Evolutionary conservation across 1,140 invertebrate species (phyloP).

Genomic region (Eciton burchellii): DNA sequence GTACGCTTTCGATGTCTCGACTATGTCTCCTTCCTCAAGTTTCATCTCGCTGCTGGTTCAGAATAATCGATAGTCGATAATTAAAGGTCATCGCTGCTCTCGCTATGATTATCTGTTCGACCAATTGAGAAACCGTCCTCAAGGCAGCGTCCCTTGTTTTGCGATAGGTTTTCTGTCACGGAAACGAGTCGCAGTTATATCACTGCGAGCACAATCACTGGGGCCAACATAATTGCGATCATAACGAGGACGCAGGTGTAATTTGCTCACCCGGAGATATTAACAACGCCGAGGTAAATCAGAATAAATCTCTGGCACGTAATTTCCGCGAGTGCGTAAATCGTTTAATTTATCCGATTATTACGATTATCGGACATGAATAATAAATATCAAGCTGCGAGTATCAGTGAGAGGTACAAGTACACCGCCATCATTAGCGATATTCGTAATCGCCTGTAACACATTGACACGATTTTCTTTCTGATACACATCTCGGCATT

Average conservation of each 20-base stretch:
- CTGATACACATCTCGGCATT: no score
- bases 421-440: background rate
- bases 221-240: conserved; percentile 90
- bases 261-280: conserved; percentile 84
- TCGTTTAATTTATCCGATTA: background rate
- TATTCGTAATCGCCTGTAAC: background rate
- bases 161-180: conserved; percentile 88
- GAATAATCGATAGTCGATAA: background rate
- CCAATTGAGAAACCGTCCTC: no score
- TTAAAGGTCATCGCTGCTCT: background rate
- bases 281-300: conserved; percentile 79
- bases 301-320: conserved; percentile 42
- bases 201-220: conserved; percentile 89
- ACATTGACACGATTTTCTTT: no score
- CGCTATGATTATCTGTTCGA: background rate
- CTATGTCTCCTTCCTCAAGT: background rate
- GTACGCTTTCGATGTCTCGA: no score
- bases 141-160: conserved; percentile 34
- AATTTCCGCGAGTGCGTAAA: conserved; percentile 30
- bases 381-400: background rate
- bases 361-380: background rate
- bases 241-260: conserved; percentile 91
- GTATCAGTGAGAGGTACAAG: background rate
- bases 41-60: background rate
- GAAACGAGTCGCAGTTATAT: conserved; percentile 89